These are phyloP conservation scores for Cettia cetti DNA, from an alignment of 2,113 vertebrate species.

Conservation along the genomic window DNA sequence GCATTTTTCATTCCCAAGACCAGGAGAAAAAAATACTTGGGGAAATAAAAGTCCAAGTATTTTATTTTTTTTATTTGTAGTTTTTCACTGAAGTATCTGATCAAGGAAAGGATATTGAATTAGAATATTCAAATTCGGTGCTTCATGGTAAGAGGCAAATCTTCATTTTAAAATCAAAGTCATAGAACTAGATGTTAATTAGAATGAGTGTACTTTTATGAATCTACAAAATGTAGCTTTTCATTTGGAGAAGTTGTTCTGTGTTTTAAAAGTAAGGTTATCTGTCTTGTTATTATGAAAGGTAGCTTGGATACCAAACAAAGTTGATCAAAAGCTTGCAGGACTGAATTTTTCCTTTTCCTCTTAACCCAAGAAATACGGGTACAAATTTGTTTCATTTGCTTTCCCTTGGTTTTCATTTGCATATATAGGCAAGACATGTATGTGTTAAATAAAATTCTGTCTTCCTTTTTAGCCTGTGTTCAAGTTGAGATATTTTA, in stretches of 20 bases:
- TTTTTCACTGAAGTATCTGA: neutral
- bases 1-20: neutral
- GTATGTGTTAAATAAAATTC: neutral
- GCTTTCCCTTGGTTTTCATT: neutral
- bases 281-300: neutral
- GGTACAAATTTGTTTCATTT: neutral
- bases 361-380: neutral
- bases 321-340: neutral
- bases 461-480: neutral
- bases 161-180: neutral
- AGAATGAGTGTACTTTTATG: neutral
- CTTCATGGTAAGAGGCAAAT: neutral
- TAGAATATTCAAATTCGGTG: neutral
- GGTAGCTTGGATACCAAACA: neutral
- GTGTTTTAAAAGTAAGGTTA: neutral
- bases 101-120: neutral
- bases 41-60: neutral
- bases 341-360: neutral
- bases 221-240: neutral
- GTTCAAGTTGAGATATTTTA: neutral
- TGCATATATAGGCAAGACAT: neutral
- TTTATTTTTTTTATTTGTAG: neutral
- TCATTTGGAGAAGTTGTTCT: neutral
- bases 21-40: neutral
- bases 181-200: neutral